A percentile compares a stretch with the other conserved stretches of the same genome.
Conservation (phyloP, 2,888 invertebrate species). For the Lasioglossum oenotherae region DNA sequence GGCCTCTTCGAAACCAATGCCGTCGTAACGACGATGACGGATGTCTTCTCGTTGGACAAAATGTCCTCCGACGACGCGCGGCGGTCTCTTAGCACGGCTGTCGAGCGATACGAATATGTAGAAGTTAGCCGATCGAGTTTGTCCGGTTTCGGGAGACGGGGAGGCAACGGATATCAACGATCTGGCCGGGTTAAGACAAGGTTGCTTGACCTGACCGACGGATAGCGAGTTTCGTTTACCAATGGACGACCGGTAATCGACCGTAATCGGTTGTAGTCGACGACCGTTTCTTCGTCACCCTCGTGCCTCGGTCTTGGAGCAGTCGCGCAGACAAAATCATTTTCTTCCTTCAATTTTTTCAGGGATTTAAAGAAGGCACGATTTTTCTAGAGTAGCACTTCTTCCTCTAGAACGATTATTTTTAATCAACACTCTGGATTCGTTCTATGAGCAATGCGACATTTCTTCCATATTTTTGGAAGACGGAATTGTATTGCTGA, state of each 20-base stretch:
- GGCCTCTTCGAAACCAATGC: background rate
- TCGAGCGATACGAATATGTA: background rate
- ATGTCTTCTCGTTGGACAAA: background rate
- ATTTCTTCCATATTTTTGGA: no score
- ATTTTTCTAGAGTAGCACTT: background rate
- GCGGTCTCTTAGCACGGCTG: background rate
- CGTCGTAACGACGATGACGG: background rate
- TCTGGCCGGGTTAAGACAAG: conserved; percentile 34
- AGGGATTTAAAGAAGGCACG: background rate
- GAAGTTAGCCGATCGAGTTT: background rate
- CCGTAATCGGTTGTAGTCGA: conserved; percentile 27
- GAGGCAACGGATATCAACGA: conserved; percentile 50
- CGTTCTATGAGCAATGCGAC: no score
- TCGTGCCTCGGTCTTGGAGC: background rate
- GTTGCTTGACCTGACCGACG: conserved; percentile 22
- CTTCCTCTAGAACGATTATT: background rate
- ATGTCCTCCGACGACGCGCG: background rate
- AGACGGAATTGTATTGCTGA: no score
- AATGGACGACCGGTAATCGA: conserved; percentile 21
- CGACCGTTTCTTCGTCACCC: background rate
- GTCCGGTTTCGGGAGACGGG: conserved; percentile 8
- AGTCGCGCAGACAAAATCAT: background rate
- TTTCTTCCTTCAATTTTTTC: background rate
- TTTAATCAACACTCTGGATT: no score
- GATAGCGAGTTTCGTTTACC: conserved; percentile 21